phyloP scores from a whole-genome alignment of 2,888 invertebrate genomes.

The Protonemura montana region DNA sequence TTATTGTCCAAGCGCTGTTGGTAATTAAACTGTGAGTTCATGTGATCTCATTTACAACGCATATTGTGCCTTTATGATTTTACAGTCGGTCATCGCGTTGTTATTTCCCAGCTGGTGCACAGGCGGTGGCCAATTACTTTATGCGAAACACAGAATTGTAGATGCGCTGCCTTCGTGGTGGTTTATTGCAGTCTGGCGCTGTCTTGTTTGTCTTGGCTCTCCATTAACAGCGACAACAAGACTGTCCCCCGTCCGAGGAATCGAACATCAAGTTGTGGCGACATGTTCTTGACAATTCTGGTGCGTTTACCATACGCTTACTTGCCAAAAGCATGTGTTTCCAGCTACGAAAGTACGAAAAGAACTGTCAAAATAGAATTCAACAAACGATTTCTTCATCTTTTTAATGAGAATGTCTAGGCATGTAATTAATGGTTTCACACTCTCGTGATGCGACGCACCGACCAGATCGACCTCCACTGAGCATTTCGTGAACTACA shows the following conservation, averaged over 20 bases:
- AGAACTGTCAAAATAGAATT: slow-evolving; percentile 16
- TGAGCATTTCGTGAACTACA: neutral
- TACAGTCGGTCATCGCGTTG: neutral
- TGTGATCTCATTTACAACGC: no score
- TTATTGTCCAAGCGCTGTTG: no score
- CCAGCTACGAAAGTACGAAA: neutral
- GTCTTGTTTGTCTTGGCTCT: neutral
- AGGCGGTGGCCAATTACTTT: neutral
- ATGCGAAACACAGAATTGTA: neutral
- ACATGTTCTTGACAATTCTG: neutral
- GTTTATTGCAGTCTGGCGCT: neutral
- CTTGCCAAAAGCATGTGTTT: neutral
- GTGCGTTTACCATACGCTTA: neutral
- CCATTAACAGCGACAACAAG: neutral
- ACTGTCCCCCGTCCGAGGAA: neutral
- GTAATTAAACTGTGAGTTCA: no score
- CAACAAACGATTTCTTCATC: neutral
- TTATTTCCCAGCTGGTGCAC: neutral
- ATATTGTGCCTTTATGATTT: no score
- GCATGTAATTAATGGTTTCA: neutral
- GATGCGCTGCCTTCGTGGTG: neutral
- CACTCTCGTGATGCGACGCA: neutral
- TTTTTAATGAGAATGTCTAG: slow-evolving; percentile 25
- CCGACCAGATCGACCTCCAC: neutral
- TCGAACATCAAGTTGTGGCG: neutral